These are phyloP conservation scores for Junco hyemalis DNA, from an alignment of 2,113 vertebrate species.

Conservation along the genomic window DNA sequence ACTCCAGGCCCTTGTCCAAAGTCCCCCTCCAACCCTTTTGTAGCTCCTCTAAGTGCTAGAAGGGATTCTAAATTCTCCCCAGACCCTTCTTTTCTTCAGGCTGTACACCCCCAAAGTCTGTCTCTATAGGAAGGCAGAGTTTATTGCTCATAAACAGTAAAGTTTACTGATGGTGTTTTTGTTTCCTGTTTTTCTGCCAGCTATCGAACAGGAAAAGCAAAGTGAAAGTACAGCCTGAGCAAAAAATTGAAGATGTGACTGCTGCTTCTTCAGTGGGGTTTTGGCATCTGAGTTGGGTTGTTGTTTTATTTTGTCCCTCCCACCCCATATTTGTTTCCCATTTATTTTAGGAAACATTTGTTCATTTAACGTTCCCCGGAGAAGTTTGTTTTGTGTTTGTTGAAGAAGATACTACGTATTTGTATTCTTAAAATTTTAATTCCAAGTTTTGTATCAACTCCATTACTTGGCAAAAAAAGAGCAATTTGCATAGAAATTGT, in stretches of 20 bases:
- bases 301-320: neutral
- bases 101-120: neutral
- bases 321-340: neutral
- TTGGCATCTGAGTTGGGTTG: neutral
- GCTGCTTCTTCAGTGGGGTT: conserved; percentile 68
- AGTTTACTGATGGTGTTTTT: neutral
- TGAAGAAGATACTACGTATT: neutral
- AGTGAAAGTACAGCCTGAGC: conserved; percentile 63
- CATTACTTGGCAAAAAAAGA: neutral
- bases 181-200: conserved; percentile 52
- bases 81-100: neutral
- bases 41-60: neutral
- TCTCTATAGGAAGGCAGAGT: neutral
- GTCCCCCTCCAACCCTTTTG: neutral
- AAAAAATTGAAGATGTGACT: conserved; percentile 19
- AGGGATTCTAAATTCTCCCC: neutral
- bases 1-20: neutral
- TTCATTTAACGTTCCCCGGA: neutral
- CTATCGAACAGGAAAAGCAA: conserved; percentile 72
- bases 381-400: neutral
- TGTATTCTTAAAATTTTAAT: conserved; percentile 8
- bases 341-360: conserved; percentile 26
- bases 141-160: neutral
- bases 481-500: conserved; percentile 2
- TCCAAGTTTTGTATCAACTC: neutral